Evolutionary conservation across 2,797 vertebrate species (phyloP).

Genomic region (Myripristis jacobus): DNA sequence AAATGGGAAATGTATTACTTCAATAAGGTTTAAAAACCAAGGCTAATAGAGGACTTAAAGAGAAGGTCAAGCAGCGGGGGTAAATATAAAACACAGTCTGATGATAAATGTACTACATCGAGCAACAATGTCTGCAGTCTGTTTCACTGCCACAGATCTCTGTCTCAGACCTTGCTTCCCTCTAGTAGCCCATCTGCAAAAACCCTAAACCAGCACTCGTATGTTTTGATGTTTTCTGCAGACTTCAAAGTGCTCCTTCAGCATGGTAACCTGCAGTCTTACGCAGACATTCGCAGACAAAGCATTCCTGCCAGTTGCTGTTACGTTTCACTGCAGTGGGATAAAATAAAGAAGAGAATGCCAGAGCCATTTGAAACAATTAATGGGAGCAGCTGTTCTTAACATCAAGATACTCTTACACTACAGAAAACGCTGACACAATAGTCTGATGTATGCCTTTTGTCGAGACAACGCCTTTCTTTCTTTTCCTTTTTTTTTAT

Average conservation of each 20-base stretch:
- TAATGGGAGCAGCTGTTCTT: constrained; percentile 51
- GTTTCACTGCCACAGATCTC: background rate
- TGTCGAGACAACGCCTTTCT: constrained; percentile 17
- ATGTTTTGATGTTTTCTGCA: too few species aligned
- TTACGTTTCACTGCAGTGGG: constrained; percentile 20
- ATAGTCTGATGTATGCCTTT: constrained; percentile 41
- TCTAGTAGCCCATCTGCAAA: background rate
- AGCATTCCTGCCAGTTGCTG: constrained; percentile 29
- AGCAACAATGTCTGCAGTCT: constrained; percentile 4
- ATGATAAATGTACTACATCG: constrained; percentile 5
- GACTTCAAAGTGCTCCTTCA: constrained; percentile 14
- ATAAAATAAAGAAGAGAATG: constrained; percentile 29
- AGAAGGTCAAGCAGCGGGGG: constrained; percentile 34
- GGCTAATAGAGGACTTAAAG: constrained; percentile 7
- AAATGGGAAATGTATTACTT: constrained; percentile 20
- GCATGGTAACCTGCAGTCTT: background rate
- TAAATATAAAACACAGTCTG: background rate
- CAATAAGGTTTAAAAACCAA: constrained; percentile 5
- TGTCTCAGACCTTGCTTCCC: background rate
- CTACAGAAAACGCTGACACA: constrained; percentile 22
- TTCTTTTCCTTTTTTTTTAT: background rate
- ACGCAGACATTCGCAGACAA: background rate
- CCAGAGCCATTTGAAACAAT: constrained; percentile 51
- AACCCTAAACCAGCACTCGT: too few species aligned
- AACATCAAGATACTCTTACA: constrained; percentile 31